Evolutionary conservation across 2,797 vertebrate species (phyloP), one percentile per base, ranked within the genome.

Genomic region (Gallinago solitaria): DNA sequence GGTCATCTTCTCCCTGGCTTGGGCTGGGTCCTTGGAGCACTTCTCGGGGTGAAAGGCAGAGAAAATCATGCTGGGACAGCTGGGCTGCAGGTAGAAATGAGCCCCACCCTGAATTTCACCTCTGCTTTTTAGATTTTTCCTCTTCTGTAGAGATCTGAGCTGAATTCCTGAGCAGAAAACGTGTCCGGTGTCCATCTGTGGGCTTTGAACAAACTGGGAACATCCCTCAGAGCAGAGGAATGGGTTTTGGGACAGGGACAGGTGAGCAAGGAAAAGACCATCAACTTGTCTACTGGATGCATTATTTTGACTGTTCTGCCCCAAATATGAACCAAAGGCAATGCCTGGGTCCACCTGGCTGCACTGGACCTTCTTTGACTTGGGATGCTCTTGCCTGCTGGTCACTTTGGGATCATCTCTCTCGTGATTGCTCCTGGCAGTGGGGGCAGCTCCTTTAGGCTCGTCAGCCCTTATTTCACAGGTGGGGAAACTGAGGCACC

Each of bases 391-490:
- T 19, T 39, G 56, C 54, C 43, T 35, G 23, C 43, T 2, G 5
- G 28, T 18, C n/a, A 3, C 20, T 65, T 53, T 57, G 81, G 35
- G 61, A 33, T 33, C 0, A 0, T 11, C 47, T 32, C 43, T 39
- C 1, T 27, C 57, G 27, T 0, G 2, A 2, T 24, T 54, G 47
- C 67, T 53, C 65, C 9, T 6, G 69, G 43, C 24, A 13, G 28
- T 0, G 41, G 13, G 16, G n/a, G 60, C 0, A 12, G 47, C 45
- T 80, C 54, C 54, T 57, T 45, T 33, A 48, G 71, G 28, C 30
- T n/a, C 21, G 19, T 30, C 47, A 20, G 14, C 16, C 53, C 75
- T 60, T 60, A 3, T 59, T 87, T 65, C 45, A 19, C 32, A 47
- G 48, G 2, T 3, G 57, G 23, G 56, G 5, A 76, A 79, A 75